Evolutionary conservation across 2,888 invertebrate species (phyloP).

Genomic region (Rhagophthalmus giganteus): DNA sequence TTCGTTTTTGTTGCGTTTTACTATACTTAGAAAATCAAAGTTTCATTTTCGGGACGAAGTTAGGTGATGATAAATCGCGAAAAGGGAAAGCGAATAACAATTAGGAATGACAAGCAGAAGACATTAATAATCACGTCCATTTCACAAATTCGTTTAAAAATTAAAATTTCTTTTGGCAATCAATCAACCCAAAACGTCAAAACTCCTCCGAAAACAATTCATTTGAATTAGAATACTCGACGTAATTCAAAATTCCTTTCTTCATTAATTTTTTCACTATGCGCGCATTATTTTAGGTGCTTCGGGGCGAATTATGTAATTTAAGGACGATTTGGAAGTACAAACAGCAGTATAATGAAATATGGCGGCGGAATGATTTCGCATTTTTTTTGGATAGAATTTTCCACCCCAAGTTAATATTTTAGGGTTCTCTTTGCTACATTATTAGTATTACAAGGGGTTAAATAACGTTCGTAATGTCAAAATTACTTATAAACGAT

Average conservation of each 20-base stretch:
- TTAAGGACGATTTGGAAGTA: conserved; percentile 19
- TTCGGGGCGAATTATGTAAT: conserved; percentile 16
- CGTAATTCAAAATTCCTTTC: conserved; percentile 11
- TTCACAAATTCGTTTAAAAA: conserved; percentile 30
- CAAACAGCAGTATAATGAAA: conserved; percentile 23
- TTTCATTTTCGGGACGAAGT: conserved; percentile 19
- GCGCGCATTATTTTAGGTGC: conserved; percentile 11
- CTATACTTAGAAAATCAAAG: conserved; percentile 8
- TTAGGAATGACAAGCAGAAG: conserved; percentile 29
- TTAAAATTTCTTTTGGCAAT: conserved; percentile 28
- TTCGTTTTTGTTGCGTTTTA: conserved; percentile 16
- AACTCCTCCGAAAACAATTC: conserved; percentile 25
- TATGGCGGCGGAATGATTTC: conserved; percentile 23
- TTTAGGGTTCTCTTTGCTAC: conserved; percentile 14
- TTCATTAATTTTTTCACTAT: conserved; percentile 17
- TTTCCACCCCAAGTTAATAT: conserved; percentile 15
- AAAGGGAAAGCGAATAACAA: conserved; percentile 26
- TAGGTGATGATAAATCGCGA: conserved; percentile 23
- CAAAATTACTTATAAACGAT: conserved; percentile 30
- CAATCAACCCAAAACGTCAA: conserved; percentile 26
- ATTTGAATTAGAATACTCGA: conserved; percentile 26
- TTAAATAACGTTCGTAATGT: conserved; percentile 27
- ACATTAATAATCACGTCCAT: conserved; percentile 29
- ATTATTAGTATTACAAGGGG: conserved; percentile 30
- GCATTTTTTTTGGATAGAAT: conserved; percentile 20